Percentiles rank a stretch among this genome's conserved stretches.
These are phyloP conservation scores for Phyto melanocephala DNA, from an alignment of 2,888 invertebrate genomes.

Conservation along the genomic window DNA sequence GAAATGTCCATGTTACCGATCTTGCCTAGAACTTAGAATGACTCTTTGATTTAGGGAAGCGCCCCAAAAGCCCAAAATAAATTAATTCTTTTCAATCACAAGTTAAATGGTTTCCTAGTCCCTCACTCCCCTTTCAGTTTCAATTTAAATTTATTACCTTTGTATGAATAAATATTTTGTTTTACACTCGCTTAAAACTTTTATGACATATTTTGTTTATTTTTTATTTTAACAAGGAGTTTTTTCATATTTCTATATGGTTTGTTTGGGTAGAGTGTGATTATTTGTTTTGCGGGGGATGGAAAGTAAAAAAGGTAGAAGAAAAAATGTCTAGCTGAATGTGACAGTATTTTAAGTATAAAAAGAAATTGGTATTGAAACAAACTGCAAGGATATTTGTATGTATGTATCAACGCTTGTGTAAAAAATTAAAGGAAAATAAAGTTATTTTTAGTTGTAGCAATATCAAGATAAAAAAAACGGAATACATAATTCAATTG, in stretches of 20 bases:
- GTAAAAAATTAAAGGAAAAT: background rate
- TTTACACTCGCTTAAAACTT: background rate
- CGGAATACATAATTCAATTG: background rate
- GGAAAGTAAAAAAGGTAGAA: background rate
- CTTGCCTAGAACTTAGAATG: background rate
- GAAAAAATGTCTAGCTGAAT: background rate
- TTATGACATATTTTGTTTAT: constrained; percentile 3
- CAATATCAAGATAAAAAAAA: background rate
- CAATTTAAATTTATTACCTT: background rate
- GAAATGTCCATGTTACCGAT: too few species aligned
- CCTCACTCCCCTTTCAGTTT: background rate
- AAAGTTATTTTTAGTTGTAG: background rate
- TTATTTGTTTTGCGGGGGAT: too few species aligned
- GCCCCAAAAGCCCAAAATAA: background rate
- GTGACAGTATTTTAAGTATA: background rate
- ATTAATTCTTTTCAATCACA: background rate
- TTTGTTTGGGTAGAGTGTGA: background rate
- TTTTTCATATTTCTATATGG: background rate
- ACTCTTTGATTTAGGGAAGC: background rate
- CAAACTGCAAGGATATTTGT: background rate
- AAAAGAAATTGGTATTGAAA: background rate
- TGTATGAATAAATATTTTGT: background rate
- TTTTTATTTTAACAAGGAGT: background rate
- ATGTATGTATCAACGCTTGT: background rate
- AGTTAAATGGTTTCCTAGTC: background rate